Conservation (phyloP, 2,797 vertebrate genomes). For the Chaetodon trifasciatus region DNA sequence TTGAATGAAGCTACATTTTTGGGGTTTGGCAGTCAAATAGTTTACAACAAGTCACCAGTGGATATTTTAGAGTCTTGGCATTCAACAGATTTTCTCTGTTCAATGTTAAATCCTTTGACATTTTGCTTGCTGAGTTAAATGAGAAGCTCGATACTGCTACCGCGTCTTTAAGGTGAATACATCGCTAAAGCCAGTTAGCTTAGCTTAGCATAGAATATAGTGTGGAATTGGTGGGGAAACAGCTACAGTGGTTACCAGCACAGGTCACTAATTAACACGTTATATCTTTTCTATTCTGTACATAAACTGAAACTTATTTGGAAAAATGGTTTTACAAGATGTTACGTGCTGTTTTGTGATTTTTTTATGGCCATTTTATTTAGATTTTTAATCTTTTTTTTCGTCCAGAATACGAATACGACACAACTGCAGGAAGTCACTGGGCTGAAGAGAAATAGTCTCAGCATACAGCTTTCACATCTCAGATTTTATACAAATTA, state of each 20-base stretch:
- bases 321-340: background rate
- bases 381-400: background rate
- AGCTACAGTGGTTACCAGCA: background rate
- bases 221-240: background rate
- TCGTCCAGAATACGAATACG: background rate
- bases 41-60: background rate
- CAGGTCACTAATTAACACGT: no score
- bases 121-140: background rate
- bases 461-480: background rate
- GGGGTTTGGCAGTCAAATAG: background rate
- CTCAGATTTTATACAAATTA: background rate
- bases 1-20: background rate
- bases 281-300: background rate
- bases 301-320: background rate
- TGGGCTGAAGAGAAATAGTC: background rate
- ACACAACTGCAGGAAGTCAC: background rate
- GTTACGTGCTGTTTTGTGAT: background rate
- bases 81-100: background rate
- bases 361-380: background rate
- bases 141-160: background rate
- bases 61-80: background rate
- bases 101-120: background rate
- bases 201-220: background rate
- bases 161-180: background rate
- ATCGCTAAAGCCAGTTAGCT: background rate